Percentiles rank a stretch among this genome's conserved stretches.
Conservation (phyloP, 2,113 vertebrate genomes). For the Psilopogon haemacephalus region DNA sequence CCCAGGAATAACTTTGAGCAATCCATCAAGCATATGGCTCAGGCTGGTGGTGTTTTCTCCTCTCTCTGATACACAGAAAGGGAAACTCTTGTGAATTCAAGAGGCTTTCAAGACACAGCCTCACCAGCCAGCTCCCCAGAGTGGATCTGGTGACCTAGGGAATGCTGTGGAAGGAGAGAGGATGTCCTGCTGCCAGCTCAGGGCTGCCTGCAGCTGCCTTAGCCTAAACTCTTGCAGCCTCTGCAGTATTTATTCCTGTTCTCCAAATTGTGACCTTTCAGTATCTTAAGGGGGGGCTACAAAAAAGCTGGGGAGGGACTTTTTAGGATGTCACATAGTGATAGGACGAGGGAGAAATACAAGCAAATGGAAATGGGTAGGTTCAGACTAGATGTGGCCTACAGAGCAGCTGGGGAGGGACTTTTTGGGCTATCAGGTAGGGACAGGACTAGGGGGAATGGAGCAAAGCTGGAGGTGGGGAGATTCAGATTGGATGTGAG, state of each 20-base stretch:
- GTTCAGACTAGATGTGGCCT: too few species aligned
- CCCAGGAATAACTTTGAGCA: background rate
- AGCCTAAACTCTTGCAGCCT: background rate
- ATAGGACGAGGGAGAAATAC: too few species aligned
- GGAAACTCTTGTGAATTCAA: background rate
- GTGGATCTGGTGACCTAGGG: background rate
- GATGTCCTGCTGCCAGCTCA: background rate
- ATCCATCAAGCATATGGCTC: constrained; percentile 16
- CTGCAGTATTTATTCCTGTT: background rate
- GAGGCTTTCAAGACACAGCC: background rate
- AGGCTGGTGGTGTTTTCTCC: constrained; percentile 6
- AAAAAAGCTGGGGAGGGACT: too few species aligned
- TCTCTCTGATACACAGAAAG: background rate
- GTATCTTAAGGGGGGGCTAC: too few species aligned
- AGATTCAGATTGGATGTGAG: too few species aligned
- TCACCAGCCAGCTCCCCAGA: background rate
- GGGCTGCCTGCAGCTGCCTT: background rate
- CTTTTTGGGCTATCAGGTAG: too few species aligned
- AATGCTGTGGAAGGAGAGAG: background rate
- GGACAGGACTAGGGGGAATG: too few species aligned
- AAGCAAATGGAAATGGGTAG: too few species aligned
- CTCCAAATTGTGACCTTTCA: background rate
- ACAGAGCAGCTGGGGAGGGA: too few species aligned
- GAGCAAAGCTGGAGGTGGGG: too few species aligned
- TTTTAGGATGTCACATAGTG: too few species aligned